phyloP scores from a whole-genome alignment of 2,888 invertebrate genomes.

The Sycophila texana region DNA sequence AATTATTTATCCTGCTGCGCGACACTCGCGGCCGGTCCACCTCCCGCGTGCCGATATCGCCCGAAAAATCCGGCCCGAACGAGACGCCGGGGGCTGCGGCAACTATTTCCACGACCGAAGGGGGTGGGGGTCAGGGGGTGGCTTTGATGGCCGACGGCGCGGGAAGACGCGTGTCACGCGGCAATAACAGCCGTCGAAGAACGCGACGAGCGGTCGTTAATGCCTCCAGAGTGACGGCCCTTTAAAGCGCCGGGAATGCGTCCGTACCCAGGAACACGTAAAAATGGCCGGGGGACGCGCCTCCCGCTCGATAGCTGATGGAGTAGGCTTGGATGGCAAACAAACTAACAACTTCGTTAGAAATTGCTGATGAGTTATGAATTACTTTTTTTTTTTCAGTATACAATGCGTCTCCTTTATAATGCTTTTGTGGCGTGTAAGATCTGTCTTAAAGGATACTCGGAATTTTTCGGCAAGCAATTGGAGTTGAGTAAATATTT shows the following conservation, averaged over 20 bases:
- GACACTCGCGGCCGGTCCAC: constrained; percentile 13
- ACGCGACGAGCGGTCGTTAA: constrained; percentile 63
- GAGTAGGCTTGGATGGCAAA: too few species aligned
- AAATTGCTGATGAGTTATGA: too few species aligned
- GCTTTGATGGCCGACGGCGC: constrained; percentile 61
- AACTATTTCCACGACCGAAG: constrained; percentile 56
- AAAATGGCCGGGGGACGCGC: too few species aligned
- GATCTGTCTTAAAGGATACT: too few species aligned
- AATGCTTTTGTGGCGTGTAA: too few species aligned
- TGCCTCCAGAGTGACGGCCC: constrained; percentile 47
- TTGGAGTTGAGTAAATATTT: too few species aligned
- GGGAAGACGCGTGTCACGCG: constrained; percentile 63
- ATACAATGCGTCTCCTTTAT: too few species aligned
- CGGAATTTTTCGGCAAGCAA: too few species aligned
- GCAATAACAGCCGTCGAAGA: constrained; percentile 64
- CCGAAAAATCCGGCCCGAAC: neutral
- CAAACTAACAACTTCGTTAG: too few species aligned
- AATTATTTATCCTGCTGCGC: constrained; percentile 30
- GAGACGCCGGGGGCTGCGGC: constrained; percentile 35
- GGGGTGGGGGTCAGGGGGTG: constrained; percentile 27
- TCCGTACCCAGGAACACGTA: too few species aligned
- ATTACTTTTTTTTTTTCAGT: too few species aligned
- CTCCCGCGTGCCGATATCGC: neutral
- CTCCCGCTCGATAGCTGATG: too few species aligned
- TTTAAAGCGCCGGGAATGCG: constrained; percentile 9